phyloP scores from a whole-genome alignment of 2,797 vertebrate genomes.

The Xiphorhynchus erythropygius region DNA sequence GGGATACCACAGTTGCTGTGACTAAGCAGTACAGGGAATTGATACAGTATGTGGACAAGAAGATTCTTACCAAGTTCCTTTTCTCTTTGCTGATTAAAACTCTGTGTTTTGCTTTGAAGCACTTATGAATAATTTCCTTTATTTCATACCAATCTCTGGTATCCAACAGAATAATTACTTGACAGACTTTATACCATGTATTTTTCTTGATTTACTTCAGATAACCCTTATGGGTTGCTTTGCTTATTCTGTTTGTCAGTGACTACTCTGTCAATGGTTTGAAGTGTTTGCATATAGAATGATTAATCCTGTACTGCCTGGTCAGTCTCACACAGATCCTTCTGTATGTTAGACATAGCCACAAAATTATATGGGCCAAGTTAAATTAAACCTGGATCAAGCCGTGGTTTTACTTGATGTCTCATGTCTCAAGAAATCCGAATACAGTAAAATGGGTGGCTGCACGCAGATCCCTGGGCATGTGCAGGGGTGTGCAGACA shows the following conservation, averaged over 20 bases:
- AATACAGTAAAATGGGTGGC: neutral
- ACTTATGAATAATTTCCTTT: neutral
- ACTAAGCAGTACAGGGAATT: neutral
- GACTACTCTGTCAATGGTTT: neutral
- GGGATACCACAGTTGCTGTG: neutral
- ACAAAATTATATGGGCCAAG: neutral
- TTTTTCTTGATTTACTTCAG: neutral
- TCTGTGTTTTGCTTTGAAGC: neutral
- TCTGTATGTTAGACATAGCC: neutral
- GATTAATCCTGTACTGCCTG: neutral
- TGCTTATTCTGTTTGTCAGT: neutral
- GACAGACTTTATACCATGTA: neutral
- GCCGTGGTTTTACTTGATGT: neutral
- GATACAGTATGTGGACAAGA: neutral
- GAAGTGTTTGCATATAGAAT: neutral
- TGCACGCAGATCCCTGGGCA: neutral
- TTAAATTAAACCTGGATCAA: neutral
- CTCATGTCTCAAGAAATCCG: neutral
- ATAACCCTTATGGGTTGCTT: neutral
- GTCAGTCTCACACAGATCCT: neutral
- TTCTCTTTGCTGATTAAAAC: neutral
- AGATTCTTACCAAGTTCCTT: neutral
- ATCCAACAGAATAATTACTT: neutral
- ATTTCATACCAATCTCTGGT: neutral
- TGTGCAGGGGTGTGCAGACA: neutral